These are phyloP conservation scores for Drosophila fuyamai DNA, from an alignment of 1,140 invertebrate species.

Conservation along the genomic window DNA sequence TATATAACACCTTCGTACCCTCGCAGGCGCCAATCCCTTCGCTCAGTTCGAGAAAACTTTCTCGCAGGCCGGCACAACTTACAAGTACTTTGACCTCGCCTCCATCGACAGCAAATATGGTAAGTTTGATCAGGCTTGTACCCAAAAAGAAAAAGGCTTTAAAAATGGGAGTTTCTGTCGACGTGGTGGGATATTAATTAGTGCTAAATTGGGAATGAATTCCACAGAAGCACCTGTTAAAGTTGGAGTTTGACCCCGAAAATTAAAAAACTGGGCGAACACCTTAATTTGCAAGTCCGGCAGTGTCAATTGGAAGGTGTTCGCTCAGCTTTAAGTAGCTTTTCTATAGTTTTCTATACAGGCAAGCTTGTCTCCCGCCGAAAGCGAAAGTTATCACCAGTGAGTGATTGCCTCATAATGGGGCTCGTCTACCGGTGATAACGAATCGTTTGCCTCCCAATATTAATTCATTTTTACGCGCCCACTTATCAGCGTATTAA, in stretches of 20 bases:
- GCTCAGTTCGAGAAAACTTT: slow-evolving; percentile 89
- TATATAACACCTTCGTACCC: slow-evolving; percentile 36
- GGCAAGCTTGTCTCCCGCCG: slow-evolving; percentile 13
- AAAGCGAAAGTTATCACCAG: slow-evolving; percentile 68
- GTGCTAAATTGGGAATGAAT: slow-evolving; percentile 1
- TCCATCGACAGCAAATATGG: slow-evolving; percentile 91
- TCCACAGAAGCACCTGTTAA: slow-evolving; percentile 40
- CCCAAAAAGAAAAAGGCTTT: too few species aligned
- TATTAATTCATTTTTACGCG: slow-evolving; percentile 16
- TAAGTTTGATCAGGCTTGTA: slow-evolving; percentile 85
- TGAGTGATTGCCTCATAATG: slow-evolving; percentile 34
- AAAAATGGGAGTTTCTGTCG: slow-evolving; percentile 22
- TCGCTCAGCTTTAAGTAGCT: slow-evolving; percentile 13
- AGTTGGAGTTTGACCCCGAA: slow-evolving; percentile 69
- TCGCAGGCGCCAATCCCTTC: slow-evolving; percentile 89
- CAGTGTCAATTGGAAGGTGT: slow-evolving; percentile 56
- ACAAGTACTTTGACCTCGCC: slow-evolving; percentile 91
- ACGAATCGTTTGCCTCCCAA: slow-evolving; percentile 26
- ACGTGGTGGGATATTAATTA: slow-evolving; percentile 31
- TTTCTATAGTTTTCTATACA: slow-evolving; percentile 32
- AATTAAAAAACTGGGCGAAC: slow-evolving; percentile 1
- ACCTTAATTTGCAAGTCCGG: slow-evolving; percentile 72
- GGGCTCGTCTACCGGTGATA: slow-evolving; percentile 58
- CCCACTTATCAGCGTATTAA: slow-evolving; percentile 52
- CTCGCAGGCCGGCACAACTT: slow-evolving; percentile 88